phyloP scores from a whole-genome alignment of 2,113 vertebrate genomes.

The Electrona antarctica region DNA sequence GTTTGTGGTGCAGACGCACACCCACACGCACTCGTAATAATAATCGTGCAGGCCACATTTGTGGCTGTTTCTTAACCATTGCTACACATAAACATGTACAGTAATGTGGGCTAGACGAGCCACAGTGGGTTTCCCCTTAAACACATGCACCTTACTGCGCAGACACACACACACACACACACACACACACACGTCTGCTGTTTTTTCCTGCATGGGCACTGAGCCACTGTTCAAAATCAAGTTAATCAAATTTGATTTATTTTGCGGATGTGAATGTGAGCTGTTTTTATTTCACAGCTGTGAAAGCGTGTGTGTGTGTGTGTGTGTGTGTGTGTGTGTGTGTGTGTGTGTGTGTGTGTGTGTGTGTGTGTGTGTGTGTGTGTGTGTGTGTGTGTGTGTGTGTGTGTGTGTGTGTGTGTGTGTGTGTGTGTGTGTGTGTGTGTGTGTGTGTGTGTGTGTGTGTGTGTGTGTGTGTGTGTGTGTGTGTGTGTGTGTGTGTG shows the following conservation, averaged over 20 bases:
- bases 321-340: slow-evolving; percentile 18
- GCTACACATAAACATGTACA: slow-evolving; percentile 14
- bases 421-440: no score
- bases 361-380: slow-evolving; percentile 10
- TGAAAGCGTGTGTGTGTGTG: neutral
- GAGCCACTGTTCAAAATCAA: no score
- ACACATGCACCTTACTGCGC: neutral
- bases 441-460: slow-evolving; percentile 10
- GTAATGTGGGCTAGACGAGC: slow-evolving; percentile 39
- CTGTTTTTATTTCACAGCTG: slow-evolving; percentile 18
- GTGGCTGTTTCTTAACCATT: slow-evolving; percentile 38
- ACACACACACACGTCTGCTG: neutral
- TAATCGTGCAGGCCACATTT: slow-evolving; percentile 30
- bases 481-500: slow-evolving; percentile 18
- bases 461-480: slow-evolving; percentile 25
- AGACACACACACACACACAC: neutral
- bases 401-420: no score
- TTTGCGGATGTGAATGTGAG: no score
- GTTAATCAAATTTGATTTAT: no score
- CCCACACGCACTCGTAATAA: slow-evolving; percentile 19
- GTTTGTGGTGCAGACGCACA: slow-evolving; percentile 49
- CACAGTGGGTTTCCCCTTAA: slow-evolving; percentile 22
- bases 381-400: no score
- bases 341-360: slow-evolving; percentile 26
- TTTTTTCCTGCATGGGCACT: neutral